Conservation (phyloP, 2,888 invertebrate genomes). For the Perdita meconis region DNA sequence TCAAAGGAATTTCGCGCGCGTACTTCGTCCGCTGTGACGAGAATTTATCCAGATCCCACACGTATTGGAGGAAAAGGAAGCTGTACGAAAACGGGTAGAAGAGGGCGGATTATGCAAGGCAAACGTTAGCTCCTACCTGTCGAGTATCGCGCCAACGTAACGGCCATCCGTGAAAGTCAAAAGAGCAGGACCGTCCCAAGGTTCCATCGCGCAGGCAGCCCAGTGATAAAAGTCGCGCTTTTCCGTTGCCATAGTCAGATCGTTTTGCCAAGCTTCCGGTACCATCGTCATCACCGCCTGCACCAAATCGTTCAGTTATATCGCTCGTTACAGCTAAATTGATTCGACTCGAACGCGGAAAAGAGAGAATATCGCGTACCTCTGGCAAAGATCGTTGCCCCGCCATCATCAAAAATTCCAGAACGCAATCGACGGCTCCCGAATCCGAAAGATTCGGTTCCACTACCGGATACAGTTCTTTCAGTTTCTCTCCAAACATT, state of each 20-base stretch:
- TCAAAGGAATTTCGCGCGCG: neutral
- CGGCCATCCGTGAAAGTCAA: slow-evolving; percentile 99
- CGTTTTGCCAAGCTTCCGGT: slow-evolving; percentile 99
- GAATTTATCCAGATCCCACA: neutral
- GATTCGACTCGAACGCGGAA: neutral
- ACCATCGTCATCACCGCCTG: slow-evolving; percentile 99
- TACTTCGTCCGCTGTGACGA: neutral
- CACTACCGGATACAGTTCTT: slow-evolving; percentile 97
- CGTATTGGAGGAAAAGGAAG: slow-evolving; percentile 39
- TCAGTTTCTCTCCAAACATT: slow-evolving; percentile 92
- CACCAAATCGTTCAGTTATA: slow-evolving; percentile 11
- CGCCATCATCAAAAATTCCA: slow-evolving; percentile 97
- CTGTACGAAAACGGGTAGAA: slow-evolving; percentile 47
- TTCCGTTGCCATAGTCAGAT: slow-evolving; percentile 94
- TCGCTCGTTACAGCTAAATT: too few relatives aligned
- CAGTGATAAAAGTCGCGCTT: slow-evolving; percentile 98
- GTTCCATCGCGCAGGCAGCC: slow-evolving; percentile 99
- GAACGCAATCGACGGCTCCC: slow-evolving; percentile 98
- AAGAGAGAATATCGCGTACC: slow-evolving; percentile 80
- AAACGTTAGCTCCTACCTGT: slow-evolving; percentile 84
- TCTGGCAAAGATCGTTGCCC: slow-evolving; percentile 96
- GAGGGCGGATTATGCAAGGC: slow-evolving; percentile 56
- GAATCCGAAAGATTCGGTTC: slow-evolving; percentile 99
- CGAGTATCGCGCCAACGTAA: slow-evolving; percentile 94
- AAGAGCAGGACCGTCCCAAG: slow-evolving; percentile 99